Percentiles rank a stretch among this genome's conserved stretches.
Evolutionary conservation across 2,113 vertebrate genomes (phyloP).

Genomic region (Eclectus roratus): DNA sequence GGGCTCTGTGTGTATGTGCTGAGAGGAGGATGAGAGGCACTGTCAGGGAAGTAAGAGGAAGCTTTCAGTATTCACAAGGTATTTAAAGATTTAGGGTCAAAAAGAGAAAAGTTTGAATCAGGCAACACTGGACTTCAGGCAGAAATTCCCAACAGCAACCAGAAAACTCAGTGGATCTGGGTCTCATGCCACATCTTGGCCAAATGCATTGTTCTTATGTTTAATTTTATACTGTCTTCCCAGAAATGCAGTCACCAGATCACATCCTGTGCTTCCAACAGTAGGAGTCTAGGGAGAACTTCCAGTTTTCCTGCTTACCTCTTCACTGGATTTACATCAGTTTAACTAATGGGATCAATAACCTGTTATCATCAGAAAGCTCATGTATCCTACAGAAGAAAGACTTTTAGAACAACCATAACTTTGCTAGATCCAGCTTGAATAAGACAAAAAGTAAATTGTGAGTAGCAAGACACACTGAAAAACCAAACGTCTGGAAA

Average conservation of each 20-base stretch:
- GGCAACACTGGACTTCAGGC: neutral
- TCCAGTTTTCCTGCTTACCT: neutral
- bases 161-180: neutral
- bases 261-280: neutral
- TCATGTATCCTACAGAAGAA: neutral
- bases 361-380: neutral
- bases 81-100: neutral
- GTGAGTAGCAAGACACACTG: neutral
- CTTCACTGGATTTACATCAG: neutral
- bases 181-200: neutral
- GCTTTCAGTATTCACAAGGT: neutral
- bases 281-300: neutral
- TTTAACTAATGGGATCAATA: neutral
- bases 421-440: neutral
- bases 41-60: neutral
- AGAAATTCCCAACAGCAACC: neutral
- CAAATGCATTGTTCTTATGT: neutral
- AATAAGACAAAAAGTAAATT: neutral
- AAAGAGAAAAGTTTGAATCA: neutral
- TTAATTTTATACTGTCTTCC: neutral
- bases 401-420: neutral
- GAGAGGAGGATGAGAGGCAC: neutral
- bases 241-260: neutral
- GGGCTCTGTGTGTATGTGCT: neutral
- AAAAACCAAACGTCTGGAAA: neutral